A percentile compares a stretch with the other conserved stretches of the same genome.
Conservation (phyloP, 2,797 vertebrate species). For the Notolabrus celidotus region DNA sequence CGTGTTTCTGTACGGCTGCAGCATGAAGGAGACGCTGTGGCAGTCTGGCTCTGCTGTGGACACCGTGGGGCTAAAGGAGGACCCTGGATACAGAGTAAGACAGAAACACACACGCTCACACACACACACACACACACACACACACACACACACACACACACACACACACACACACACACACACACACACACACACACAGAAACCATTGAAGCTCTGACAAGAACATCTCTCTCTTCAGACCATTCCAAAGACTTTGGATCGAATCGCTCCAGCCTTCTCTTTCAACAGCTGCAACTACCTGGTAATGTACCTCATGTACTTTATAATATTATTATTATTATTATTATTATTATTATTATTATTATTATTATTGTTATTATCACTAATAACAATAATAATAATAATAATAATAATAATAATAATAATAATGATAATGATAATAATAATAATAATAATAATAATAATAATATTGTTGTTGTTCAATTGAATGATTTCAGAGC, state of each 20-base stretch:
- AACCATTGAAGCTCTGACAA: too few relatives aligned
- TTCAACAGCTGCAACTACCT: constrained; percentile 94
- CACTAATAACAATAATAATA: too few relatives aligned
- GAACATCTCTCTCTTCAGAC: constrained; percentile 82
- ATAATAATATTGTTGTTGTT: too few relatives aligned
- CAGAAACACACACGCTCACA: constrained; percentile 14
- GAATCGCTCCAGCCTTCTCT: constrained; percentile 92
- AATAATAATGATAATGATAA: too few relatives aligned
- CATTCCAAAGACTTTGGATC: constrained; percentile 93
- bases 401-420: too few relatives aligned
- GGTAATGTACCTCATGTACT: constrained; percentile 83
- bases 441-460: too few relatives aligned
- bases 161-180: constrained; percentile 12
- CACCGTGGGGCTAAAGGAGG: constrained; percentile 84
- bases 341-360: too few relatives aligned
- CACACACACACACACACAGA: not conserved
- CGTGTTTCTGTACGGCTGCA: constrained; percentile 95
- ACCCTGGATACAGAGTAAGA: constrained; percentile 91
- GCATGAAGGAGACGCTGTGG: constrained; percentile 94
- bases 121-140: constrained; percentile 15
- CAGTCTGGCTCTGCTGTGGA: constrained; percentile 87
- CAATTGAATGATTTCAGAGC: too few relatives aligned
- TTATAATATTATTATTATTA: too few relatives aligned
- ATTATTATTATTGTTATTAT: too few relatives aligned
- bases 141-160: constrained; percentile 4